Evolutionary conservation across 2,113 vertebrate species (phyloP).

Genomic region (Microcebus tavaratra): DNA sequence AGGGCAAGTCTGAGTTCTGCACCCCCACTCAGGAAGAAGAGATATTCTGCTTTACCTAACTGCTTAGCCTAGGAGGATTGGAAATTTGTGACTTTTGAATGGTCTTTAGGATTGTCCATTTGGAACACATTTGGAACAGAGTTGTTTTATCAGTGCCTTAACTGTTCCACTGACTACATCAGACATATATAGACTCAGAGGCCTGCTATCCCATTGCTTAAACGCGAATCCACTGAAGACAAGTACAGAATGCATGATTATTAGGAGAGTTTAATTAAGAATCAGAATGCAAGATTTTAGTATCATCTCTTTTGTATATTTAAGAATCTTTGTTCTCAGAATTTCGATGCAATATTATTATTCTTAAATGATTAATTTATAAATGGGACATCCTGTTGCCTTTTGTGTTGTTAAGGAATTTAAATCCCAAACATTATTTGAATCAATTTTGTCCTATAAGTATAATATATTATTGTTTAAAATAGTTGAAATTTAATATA

Average conservation of each 20-base stretch:
- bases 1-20: background rate
- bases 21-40: background rate
- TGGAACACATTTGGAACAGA: background rate
- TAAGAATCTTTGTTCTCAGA: constrained; percentile 1
- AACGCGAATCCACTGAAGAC: background rate
- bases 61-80: background rate
- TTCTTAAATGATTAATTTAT: background rate
- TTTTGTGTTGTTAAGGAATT: constrained; percentile 19
- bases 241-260: background rate
- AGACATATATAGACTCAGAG: background rate
- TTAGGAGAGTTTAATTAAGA: background rate
- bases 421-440: background rate
- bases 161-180: background rate
- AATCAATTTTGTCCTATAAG: background rate
- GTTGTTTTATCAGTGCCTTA: background rate
- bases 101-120: background rate
- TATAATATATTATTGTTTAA: background rate
- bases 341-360: background rate
- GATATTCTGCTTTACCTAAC: background rate
- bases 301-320: background rate
- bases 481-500: background rate
- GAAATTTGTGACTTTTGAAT: background rate
- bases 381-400: background rate
- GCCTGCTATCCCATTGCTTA: background rate
- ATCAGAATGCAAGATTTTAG: background rate